Base-by-base conservation (phyloP, 2,888 invertebrate species). In the Anticlea derivata region DNA sequence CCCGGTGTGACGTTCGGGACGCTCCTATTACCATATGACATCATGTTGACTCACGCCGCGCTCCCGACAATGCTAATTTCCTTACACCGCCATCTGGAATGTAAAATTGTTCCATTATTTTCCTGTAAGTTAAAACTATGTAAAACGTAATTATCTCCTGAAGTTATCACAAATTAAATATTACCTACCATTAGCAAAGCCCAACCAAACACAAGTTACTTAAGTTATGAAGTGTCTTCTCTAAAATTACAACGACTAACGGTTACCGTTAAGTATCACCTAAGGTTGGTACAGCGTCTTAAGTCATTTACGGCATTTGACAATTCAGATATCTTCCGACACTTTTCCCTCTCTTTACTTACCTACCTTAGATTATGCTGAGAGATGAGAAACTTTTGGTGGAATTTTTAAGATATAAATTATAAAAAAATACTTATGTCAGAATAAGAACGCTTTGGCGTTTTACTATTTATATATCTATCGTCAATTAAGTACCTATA, bases 21-120 rank as follows among this genome's bases (percentile, higher is more conserved):
- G 87, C 82, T 85, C 83, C 84, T 78, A 82, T 83, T 78, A 73
- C 70, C 66, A 68, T 60, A 83, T 88, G 88, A 88, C 86, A 86
- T 89, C 87, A 88, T 83, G 82, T 78, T 86, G 87, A 87, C 70
- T 86, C 86, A 86, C 74, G 63, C 59, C 60, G 50, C 65, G 60
- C 58, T 61, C 67, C 62, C 66, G 54, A 67, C 70, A 68, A 63
- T 64, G 68, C 66, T 63, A 69, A 63, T 70, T 73, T 70, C 69
- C 75, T 71, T 58, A 40, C 47, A 61, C 65, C 76, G 61, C 65
- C 76, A 80, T 80, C 82, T 83, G 81, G 70, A 82, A 82, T 48
- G 54, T 64, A 80, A 62, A 69, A 63, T 55, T 40, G 46, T 61
- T 55, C 49, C 37, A 60, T 68, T 64, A 67, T 52, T 53, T 44